A percentile compares a stretch with the other conserved stretches of the same genome.
These are phyloP conservation scores for Girardia tigrina DNA, from an alignment of 2,888 invertebrate species.

Conservation along the genomic window DNA sequence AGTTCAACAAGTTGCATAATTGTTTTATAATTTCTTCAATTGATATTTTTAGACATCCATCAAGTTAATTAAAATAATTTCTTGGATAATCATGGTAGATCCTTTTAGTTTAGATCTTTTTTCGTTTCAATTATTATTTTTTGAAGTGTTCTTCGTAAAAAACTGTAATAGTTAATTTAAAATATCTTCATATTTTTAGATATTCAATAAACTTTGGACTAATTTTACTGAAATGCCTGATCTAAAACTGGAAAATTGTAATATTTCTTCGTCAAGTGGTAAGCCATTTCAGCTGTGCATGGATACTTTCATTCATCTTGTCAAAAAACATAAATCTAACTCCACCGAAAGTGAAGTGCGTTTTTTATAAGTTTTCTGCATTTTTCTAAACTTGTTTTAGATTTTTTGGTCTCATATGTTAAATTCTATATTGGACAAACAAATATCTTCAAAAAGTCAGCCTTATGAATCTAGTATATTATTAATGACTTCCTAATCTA, in stretches of 20 bases:
- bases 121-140: no score
- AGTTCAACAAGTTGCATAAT: no score
- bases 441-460: background rate
- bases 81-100: no score
- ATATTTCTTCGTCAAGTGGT: background rate
- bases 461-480: background rate
- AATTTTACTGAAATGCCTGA: background rate
- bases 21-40: no score
- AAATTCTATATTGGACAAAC: background rate
- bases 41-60: no score
- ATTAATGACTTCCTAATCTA: background rate
- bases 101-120: no score
- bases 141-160: no score
- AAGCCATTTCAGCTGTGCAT: background rate
- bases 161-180: no score
- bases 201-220: background rate
- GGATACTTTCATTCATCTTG: background rate
- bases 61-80: no score
- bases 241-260: background rate
- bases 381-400: background rate
- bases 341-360: background rate
- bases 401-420: background rate
- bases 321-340: constrained; percentile 1
- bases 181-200: no score
- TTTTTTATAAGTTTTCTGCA: background rate